Conservation (phyloP, 2,888 invertebrate genomes). For the Lingula anatina region DNA sequence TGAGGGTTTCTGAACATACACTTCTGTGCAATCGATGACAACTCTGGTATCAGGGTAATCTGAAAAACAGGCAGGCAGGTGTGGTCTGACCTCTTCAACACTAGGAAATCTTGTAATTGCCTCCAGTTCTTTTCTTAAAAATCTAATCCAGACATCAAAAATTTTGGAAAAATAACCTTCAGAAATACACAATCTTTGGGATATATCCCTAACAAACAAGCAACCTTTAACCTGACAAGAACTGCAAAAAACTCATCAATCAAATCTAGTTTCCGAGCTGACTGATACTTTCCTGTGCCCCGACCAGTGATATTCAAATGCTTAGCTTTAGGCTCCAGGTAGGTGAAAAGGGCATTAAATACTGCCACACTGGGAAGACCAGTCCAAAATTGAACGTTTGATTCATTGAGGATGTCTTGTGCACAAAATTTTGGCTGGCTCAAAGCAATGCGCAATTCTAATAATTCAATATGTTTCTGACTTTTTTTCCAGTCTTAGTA, state of each 20-base stretch:
- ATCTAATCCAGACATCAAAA: constrained; percentile 12
- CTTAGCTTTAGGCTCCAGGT: constrained; percentile 6
- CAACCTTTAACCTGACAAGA: constrained; percentile 10
- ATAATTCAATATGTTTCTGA: too few relatives aligned
- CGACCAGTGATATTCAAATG: too few relatives aligned
- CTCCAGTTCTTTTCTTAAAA: constrained; percentile 5
- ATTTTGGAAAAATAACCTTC: constrained; percentile 6
- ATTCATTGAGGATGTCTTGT: too few relatives aligned
- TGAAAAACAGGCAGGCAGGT: constrained; percentile 5
- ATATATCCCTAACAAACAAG: constrained; percentile 8
- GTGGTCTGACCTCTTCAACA: constrained; percentile 3
- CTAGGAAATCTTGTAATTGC: constrained; percentile 5
- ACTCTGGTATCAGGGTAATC: constrained; percentile 9
- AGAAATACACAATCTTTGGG: constrained; percentile 8
- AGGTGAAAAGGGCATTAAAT: constrained; percentile 9
- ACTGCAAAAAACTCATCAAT: constrained; percentile 10
- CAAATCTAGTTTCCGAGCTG: neutral
- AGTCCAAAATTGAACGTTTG: constrained; percentile 1
- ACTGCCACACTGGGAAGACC: constrained; percentile 3
- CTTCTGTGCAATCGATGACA: constrained; percentile 10
- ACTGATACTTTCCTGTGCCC: too few relatives aligned
- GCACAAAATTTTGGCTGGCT: too few relatives aligned
- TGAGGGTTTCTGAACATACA: constrained; percentile 10
- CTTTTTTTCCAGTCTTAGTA: too few relatives aligned
- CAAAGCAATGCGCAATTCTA: too few relatives aligned